Conservation (phyloP, 2,797 vertebrate species). For the Thaleichthys pacificus region DNA sequence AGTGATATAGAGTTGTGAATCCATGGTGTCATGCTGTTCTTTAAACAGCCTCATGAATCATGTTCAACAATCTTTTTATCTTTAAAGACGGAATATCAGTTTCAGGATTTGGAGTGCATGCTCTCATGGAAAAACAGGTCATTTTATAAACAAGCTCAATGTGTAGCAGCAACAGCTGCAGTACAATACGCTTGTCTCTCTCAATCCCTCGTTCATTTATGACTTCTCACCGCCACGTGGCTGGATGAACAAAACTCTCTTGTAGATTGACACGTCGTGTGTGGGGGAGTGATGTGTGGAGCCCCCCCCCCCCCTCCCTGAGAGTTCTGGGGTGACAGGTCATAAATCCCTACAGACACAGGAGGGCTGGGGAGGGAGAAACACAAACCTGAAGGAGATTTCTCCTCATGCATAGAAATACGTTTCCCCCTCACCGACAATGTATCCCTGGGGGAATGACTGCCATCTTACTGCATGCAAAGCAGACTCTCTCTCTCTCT, state of each 20-base stretch:
- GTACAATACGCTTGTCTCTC: constrained; percentile 42
- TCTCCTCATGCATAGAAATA: constrained; percentile 79
- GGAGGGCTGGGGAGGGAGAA: constrained; percentile 14
- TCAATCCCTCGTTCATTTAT: constrained; percentile 51
- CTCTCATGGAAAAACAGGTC: constrained; percentile 45
- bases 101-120: constrained; percentile 24
- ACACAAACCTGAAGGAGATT: constrained; percentile 75
- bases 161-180: constrained; percentile 32
- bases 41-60: constrained; percentile 25
- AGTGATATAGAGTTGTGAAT: constrained; percentile 44
- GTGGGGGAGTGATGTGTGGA: constrained; percentile 53
- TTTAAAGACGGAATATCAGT: constrained; percentile 1
- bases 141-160: constrained; percentile 38
- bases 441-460: constrained; percentile 67
- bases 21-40: constrained; percentile 36
- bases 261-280: constrained; percentile 65
- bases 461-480: constrained; percentile 76
- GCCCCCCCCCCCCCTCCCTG: constrained; percentile 37
- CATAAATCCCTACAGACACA: constrained; percentile 78
- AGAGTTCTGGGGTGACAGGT: constrained; percentile 72
- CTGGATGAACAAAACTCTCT: constrained; percentile 57
- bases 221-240: constrained; percentile 47
- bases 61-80: constrained; percentile 42
- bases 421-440: constrained; percentile 73
- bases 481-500: constrained; percentile 39